Percentiles rank a stretch among this genome's conserved stretches.
These are phyloP conservation scores for Penaeus indicus DNA, from an alignment of 1,140 invertebrate species.

Conservation along the genomic window DNA sequence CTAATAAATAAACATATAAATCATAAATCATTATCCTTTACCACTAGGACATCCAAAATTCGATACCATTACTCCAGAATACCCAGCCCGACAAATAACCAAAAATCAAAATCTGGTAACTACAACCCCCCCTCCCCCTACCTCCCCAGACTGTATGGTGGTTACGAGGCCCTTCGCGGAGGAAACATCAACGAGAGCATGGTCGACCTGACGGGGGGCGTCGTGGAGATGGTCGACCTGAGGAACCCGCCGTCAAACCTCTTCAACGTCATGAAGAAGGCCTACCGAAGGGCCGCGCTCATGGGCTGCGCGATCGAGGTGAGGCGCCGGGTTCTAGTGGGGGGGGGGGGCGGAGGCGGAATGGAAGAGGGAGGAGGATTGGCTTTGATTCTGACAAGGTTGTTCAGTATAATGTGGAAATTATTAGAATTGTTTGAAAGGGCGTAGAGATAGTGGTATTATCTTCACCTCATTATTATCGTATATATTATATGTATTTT, in stretches of 20 bases:
- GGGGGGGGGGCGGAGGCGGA: not conserved
- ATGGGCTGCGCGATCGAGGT: constrained; percentile 76
- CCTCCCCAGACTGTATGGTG: constrained; percentile 73
- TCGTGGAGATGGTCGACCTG: constrained; percentile 69
- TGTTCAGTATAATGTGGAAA: no score
- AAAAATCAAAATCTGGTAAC: not conserved
- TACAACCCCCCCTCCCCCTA: not conserved
- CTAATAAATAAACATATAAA: no score
- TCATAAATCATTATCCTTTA: no score
- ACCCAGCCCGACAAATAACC: no score
- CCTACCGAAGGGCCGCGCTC: constrained; percentile 72
- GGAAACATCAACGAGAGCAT: constrained; percentile 76
- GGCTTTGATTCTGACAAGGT: no score
- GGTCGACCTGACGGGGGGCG: constrained; percentile 70
- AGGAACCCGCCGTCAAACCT: constrained; percentile 70
- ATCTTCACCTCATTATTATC: no score
- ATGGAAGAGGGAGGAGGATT: no score
- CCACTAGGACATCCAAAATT: no score
- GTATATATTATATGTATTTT: no score
- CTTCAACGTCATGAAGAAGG: constrained; percentile 73
- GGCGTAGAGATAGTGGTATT: no score
- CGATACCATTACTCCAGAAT: no score
- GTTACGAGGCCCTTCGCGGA: constrained; percentile 76
- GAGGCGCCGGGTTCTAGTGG: not conserved
- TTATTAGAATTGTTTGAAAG: no score